These are phyloP conservation scores for Listronotus oregonensis DNA, from an alignment of 1,140 invertebrate species.

Conservation along the genomic window DNA sequence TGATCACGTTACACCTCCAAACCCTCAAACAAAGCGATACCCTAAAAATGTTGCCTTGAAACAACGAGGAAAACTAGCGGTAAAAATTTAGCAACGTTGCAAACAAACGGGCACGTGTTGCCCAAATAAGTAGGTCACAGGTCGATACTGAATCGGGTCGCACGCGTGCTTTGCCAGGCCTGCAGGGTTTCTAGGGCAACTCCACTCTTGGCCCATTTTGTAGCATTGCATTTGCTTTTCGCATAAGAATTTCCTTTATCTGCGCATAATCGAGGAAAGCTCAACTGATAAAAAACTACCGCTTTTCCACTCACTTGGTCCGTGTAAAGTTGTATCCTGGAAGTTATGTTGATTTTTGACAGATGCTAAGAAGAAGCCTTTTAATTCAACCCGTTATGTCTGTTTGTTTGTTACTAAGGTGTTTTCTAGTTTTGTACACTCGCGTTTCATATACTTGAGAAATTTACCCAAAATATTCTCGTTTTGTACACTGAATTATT, in stretches of 20 bases:
- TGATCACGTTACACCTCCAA: too few species aligned
- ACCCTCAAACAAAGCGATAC: neutral
- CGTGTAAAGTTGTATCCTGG: neutral
- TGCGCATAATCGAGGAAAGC: slow-evolving; percentile 14
- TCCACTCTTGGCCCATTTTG: slow-evolving; percentile 41
- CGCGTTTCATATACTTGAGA: too few species aligned
- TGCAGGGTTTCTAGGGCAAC: slow-evolving; percentile 51
- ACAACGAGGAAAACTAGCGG: neutral
- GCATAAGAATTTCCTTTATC: neutral
- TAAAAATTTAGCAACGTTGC: slow-evolving; percentile 27
- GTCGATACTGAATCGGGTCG: slow-evolving; percentile 54
- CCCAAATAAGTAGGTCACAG: slow-evolving; percentile 54
- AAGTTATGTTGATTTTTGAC: neutral
- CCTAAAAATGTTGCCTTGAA: neutral
- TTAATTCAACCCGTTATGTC: too few species aligned
- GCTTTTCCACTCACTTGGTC: neutral
- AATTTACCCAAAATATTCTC: too few species aligned
- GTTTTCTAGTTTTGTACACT: too few species aligned
- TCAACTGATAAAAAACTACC: slow-evolving; percentile 4
- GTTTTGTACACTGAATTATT: too few species aligned
- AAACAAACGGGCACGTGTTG: slow-evolving; percentile 43
- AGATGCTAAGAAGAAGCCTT: too few species aligned
- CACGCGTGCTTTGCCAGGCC: slow-evolving; percentile 47
- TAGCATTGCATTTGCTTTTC: slow-evolving; percentile 17
- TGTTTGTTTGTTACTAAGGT: too few species aligned